phyloP scores from a whole-genome alignment of 2,797 vertebrate genomes.

The Pantherophis vulpinus region DNA sequence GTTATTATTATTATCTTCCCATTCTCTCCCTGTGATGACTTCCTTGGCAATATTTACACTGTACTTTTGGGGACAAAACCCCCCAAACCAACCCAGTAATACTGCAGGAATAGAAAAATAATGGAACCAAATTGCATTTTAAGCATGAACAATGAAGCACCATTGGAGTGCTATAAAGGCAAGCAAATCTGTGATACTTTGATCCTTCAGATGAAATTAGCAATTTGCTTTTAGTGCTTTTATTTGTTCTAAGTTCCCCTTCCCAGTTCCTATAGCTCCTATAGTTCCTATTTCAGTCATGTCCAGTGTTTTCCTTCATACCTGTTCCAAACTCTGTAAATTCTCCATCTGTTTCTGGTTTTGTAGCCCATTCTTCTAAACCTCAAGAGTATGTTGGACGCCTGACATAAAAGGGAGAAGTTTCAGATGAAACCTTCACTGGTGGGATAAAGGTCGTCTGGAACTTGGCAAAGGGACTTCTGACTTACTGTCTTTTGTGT shows the following conservation, averaged over 20 bases:
- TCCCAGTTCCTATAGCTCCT: background rate
- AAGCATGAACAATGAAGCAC: background rate
- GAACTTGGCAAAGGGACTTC: background rate
- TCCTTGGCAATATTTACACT: background rate
- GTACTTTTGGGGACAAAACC: background rate
- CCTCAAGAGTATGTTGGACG: background rate
- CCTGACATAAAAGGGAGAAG: background rate
- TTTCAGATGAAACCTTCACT: background rate
- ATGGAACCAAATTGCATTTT: background rate
- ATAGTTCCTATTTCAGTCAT: background rate
- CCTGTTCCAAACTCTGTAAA: background rate
- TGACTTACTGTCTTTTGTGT: background rate
- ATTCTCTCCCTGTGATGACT: background rate
- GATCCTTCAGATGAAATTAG: background rate
- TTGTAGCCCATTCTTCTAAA: background rate
- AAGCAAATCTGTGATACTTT: background rate
- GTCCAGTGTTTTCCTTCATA: background rate
- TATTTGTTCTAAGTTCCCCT: background rate
- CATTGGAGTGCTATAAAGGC: background rate
- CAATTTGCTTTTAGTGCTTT: background rate
- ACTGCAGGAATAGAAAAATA: background rate
- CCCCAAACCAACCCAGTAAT: background rate
- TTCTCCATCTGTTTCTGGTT: background rate
- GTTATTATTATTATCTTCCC: background rate
- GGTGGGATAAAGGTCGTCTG: background rate